Evolutionary conservation across 23 tunicate genomes (phyloP).

Genomic region (Styela plicata): DNA sequence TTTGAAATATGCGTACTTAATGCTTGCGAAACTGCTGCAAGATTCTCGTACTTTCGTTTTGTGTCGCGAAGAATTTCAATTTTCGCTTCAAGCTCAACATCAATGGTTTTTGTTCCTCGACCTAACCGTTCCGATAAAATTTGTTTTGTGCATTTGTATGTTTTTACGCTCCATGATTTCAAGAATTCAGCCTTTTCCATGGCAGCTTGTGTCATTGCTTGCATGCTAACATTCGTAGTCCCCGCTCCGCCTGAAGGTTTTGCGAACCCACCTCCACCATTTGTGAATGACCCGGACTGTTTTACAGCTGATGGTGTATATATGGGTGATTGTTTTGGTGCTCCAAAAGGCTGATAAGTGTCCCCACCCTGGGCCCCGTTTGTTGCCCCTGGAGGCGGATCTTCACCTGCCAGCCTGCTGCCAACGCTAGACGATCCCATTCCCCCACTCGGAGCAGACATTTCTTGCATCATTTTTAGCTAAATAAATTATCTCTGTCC

Average conservation of each 20-base stretch:
- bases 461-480: constrained; percentile 30
- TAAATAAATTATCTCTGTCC: not conserved
- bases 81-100: constrained; percentile 88
- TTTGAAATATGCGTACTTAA: constrained; percentile 64
- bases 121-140: constrained; percentile 72
- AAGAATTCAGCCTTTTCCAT: constrained; percentile 78
- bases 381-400: constrained; percentile 51
- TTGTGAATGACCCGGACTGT: constrained; percentile 4
- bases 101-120: constrained; percentile 78
- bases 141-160: constrained; percentile 94
- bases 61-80: constrained; percentile 87
- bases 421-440: constrained; percentile 78
- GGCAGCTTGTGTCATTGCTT: constrained; percentile 88
- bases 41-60: constrained; percentile 79
- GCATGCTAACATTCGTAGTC: constrained; percentile 46
- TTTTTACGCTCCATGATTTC: constrained; percentile 89
- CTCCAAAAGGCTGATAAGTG: constrained; percentile 41
- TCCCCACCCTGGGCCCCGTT: constrained; percentile 35
- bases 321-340: constrained; percentile 60
- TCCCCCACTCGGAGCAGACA: constrained; percentile 7
- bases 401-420: constrained; percentile 76
- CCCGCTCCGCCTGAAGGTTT: not conserved
- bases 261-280: not conserved
- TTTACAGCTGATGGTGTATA: constrained; percentile 25
- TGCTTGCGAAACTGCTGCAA: constrained; percentile 45